Evolutionary conservation across 2,888 invertebrate species (phyloP).

Genomic region (Orthosia incerta): DNA sequence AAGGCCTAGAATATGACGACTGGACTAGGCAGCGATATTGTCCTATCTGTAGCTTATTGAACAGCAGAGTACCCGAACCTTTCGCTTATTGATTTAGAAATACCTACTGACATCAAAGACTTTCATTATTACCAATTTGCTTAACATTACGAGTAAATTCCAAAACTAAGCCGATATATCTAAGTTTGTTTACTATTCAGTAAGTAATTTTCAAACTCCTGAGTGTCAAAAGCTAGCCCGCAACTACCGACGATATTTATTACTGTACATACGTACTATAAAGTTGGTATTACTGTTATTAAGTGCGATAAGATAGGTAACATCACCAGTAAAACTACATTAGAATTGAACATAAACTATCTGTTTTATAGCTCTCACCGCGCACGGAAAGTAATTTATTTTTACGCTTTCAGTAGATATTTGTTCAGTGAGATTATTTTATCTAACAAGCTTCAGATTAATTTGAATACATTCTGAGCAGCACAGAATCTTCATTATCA

Average conservation of each 20-base stretch:
- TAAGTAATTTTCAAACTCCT: too few species aligned
- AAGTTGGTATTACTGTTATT: slow-evolving; percentile 19
- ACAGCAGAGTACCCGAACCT: not conserved
- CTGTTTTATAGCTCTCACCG: slow-evolving; percentile 5
- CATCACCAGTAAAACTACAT: not conserved
- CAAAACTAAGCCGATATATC: slow-evolving; percentile 5
- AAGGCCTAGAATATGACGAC: not conserved
- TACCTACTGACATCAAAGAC: slow-evolving; percentile 21
- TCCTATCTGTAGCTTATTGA: not conserved
- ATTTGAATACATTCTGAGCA: not conserved
- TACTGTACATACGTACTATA: slow-evolving; percentile 4
- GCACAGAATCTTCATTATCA: not conserved
- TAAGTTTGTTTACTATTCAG: too few species aligned
- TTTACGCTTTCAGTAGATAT: not conserved
- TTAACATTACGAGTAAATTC: slow-evolving; percentile 25
- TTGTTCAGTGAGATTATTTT: too few species aligned
- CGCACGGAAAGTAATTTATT: not conserved
- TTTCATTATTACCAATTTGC: slow-evolving; percentile 18
- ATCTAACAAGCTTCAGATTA: too few species aligned
- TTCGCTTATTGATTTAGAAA: not conserved
- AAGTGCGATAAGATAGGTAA: not conserved
- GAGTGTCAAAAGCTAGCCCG: slow-evolving; percentile 5
- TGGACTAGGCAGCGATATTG: not conserved
- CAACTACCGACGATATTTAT: slow-evolving; percentile 23
- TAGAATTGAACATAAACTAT: slow-evolving; percentile 12